Base-by-base conservation (phyloP, 2,888 invertebrate species). In the Gryllus longicercus region DNA sequence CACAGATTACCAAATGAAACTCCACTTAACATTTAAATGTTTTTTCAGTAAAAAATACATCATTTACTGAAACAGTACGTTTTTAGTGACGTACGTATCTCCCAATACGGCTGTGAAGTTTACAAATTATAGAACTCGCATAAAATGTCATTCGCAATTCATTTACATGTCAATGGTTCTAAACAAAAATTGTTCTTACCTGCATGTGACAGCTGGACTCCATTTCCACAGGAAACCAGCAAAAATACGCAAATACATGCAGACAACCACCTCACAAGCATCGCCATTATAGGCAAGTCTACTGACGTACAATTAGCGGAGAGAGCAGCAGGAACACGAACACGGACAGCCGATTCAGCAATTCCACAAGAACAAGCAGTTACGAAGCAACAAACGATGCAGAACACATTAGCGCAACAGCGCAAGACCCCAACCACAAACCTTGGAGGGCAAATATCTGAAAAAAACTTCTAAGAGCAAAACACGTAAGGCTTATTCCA, bases 181-280 rank as follows among this genome's bases (percentile, higher is more conserved):
- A 75, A 21, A 23, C 14, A 75, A 75, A 38, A 21, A 23, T 77
- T 18, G 21, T 18, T 51, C 77, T 81, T 77, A 81, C 80, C 80
- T 81, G 63, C 50, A 38, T 75, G 25, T 63, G 80, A 74, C 16
- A 74, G 79, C 74, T 76, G 49, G 12, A 74, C 63, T 23, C 74
- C 74, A 76, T 77, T 38, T 79, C 77, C 77, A 74, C 74, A 5
- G 51, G 51, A 81, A 74, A 74, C 74, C 63, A 79, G 49, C 51
- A 77, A 81, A 74, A 81, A 81, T 79, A 81, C 63, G 74, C 76
- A 79, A 76, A 81, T 77, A 76, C 79, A 81, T 25, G 77, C 74
- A 50, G 51, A 77, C 77, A 79, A 79, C 79, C 76, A 76, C 63
- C 38, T 51, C 50, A 77, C 77, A 75, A 25, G 38, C 79, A 81